Conservation (phyloP, 2,113 vertebrate genomes). For the Seriola quinqueradiata region DNA sequence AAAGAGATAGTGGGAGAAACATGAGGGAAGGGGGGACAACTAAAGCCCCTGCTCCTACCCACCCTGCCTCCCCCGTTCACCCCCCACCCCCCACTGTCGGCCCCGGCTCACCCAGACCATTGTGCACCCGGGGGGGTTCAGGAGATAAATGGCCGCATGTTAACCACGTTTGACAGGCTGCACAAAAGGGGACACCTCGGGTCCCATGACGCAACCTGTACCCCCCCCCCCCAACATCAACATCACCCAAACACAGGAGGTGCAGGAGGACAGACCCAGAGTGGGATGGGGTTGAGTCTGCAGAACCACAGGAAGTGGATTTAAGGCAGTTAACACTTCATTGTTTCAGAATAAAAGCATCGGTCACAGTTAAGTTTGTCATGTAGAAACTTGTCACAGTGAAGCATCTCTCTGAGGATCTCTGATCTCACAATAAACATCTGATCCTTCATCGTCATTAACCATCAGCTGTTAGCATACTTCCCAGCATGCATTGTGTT, state of each 20-base stretch:
- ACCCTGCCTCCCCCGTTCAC: background rate
- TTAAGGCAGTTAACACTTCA: background rate
- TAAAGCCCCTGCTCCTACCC: conserved; percentile 7
- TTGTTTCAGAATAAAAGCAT: conserved; percentile 22
- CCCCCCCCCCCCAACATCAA: background rate
- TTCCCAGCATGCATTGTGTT: too few relatives aligned
- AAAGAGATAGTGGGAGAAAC: conserved; percentile 60
- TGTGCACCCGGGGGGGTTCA: conserved; percentile 87
- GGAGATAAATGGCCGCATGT: conserved; percentile 92
- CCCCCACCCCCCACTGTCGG: background rate
- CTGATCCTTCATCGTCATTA: too few relatives aligned
- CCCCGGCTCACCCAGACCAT: conserved; percentile 80
- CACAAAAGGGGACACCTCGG: conserved; percentile 94
- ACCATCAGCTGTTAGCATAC: too few relatives aligned
- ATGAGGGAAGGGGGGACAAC: background rate
- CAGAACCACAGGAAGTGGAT: conserved; percentile 12
- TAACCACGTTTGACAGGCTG: conserved; percentile 97
- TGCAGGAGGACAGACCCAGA: background rate
- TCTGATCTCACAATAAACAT: too few relatives aligned
- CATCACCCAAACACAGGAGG: conserved; percentile 3
- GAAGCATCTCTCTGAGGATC: too few relatives aligned
- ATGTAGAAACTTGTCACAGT: too few relatives aligned
- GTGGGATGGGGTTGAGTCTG: background rate
- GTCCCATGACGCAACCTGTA: conserved; percentile 90
- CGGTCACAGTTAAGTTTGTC: too few relatives aligned